Evolutionary conservation across 2,113 vertebrate genomes (phyloP), one percentile per base, ranked within the genome.

Genomic region (Ornithorhynchus anatinus): DNA sequence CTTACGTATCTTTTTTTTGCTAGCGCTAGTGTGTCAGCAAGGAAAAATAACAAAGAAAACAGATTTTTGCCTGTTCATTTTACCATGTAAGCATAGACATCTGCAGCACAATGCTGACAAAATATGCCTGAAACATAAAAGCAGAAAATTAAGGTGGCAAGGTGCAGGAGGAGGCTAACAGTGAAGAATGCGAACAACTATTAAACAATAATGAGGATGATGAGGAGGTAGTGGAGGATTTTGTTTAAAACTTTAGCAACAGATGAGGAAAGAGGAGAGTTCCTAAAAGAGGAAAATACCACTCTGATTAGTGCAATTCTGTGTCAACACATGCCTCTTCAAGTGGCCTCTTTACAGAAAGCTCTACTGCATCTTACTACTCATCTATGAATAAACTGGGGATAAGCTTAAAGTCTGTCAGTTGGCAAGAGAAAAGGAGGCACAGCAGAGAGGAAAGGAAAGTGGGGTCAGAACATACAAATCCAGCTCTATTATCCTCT

Each of bases 1-100:
- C 56, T 62, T 82, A 54, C 5, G 19, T 52, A 80, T 20, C 43
- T 23, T 66, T 72, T 72, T n/a, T n/a, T 72, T 81, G 58, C 43
- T 10, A 75, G 62, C 64, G 33, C 19, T 58, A 69, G 8, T 1
- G 40, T 86, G 72, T 79, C 72, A 74, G 47, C 11, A 79, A 78
- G 44, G 50, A 72, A 86, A 57, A 50, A 56, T 58, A n/a, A 50
- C 29, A 68, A 87, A 71, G 33, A 67, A 40, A 68, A 76, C 37
- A 72, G 2, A 63, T 60, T 48, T 76, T 69, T 64, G 44, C 37
- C 14, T 52, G 1, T 42, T 79, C 48, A n/a, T 66, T 84, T 72
- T 82, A 67, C 8, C 19, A 56, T 36, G 60, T 5, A 82, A 47
- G 47, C 29, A 61, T 36, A 27, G 11, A 59, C 6, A 59, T 25